These are phyloP conservation scores for Coptodon bakossiorum DNA, from an alignment of 2,113 vertebrate genomes.

Conservation along the genomic window DNA sequence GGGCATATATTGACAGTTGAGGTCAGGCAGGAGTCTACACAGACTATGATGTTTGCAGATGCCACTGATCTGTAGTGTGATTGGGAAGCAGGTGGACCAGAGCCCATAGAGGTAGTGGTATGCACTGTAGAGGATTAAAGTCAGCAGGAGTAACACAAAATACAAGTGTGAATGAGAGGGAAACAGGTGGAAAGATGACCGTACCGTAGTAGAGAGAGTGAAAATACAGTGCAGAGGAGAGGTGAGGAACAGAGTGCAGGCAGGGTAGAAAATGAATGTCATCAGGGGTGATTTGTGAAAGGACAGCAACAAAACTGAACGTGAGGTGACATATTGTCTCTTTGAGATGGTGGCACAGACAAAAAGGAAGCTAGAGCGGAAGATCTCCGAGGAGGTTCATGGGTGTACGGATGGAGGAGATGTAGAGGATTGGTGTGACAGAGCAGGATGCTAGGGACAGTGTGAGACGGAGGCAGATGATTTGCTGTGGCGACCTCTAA, in stretches of 20 bases:
- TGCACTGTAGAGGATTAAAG: background rate
- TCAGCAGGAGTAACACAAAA: background rate
- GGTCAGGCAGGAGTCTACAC: background rate
- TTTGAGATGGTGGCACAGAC: background rate
- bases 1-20: background rate
- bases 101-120: background rate
- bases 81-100: background rate
- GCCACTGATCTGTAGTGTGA: background rate
- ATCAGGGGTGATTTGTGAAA: background rate
- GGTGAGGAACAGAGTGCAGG: background rate
- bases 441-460: background rate
- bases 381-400: background rate
- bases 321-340: background rate
- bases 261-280: background rate
- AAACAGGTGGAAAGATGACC: background rate
- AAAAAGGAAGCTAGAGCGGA: background rate
- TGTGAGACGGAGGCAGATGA: accelerated
- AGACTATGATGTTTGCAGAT: background rate
- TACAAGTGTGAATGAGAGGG: background rate
- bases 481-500: background rate
- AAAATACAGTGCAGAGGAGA: background rate
- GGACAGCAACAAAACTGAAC: background rate
- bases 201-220: accelerated
- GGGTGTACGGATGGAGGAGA: background rate
- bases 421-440: background rate